phyloP scores from a whole-genome alignment of 2,888 invertebrate species.

The Mimumesa dahlbomi region DNA sequence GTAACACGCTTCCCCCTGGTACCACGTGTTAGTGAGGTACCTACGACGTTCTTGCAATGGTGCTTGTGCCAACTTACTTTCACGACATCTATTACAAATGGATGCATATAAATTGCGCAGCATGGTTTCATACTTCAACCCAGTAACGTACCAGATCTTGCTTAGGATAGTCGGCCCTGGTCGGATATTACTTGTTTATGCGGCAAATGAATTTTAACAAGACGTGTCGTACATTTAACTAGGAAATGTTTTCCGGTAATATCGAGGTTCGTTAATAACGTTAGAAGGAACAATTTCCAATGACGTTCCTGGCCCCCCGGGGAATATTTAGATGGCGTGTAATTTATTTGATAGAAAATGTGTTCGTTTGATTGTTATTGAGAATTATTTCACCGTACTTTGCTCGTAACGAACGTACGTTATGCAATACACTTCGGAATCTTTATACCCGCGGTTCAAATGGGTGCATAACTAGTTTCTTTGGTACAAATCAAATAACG shows the following conservation, averaged over 20 bases:
- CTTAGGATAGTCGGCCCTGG: slow-evolving; percentile 6
- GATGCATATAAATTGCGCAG: slow-evolving; percentile 52
- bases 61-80: slow-evolving; percentile 55
- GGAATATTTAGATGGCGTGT: too few species aligned
- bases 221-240: slow-evolving; percentile 2
- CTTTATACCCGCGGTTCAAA: too few species aligned
- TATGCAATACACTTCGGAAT: not conserved
- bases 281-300: slow-evolving; percentile 8
- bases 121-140: slow-evolving; percentile 35
- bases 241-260: slow-evolving; percentile 18
- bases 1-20: slow-evolving; percentile 68
- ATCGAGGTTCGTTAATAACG: slow-evolving; percentile 8
- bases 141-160: slow-evolving; percentile 29
- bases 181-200: slow-evolving; percentile 21
- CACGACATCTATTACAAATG: slow-evolving; percentile 60
- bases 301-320: too few species aligned
- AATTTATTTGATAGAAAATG: too few species aligned
- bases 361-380: too few species aligned
- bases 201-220: slow-evolving; percentile 24
- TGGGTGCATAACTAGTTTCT: slow-evolving; percentile 42
- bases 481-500: slow-evolving; percentile 43
- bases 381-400: too few species aligned
- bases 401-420: not conserved
- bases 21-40: slow-evolving; percentile 58
- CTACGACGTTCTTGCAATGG: slow-evolving; percentile 15